A percentile compares a stretch with the other conserved stretches of the same genome.
phyloP scores from a whole-genome alignment of 1,140 invertebrate species.

The Carposina sasakii region DNA sequence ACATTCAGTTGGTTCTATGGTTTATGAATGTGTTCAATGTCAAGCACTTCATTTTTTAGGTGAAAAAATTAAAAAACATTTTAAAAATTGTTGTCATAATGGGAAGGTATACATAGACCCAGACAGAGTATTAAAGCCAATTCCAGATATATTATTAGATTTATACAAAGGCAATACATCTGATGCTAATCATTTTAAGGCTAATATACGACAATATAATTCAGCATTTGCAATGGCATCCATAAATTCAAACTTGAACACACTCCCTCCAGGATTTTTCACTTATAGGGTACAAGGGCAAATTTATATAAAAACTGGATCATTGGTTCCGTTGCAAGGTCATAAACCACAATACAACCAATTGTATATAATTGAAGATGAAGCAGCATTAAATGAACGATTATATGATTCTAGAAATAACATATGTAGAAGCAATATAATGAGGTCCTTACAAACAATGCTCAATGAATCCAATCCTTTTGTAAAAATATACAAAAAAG shows the following conservation, averaged over 20 bases:
- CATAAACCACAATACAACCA: slow-evolving; percentile 29
- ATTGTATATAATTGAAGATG: slow-evolving; percentile 30
- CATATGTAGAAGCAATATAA: too few species aligned
- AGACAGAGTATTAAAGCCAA: slow-evolving; percentile 23
- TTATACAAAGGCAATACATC: slow-evolving; percentile 29
- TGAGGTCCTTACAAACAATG: slow-evolving; percentile 28
- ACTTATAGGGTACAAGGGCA: slow-evolving; percentile 30
- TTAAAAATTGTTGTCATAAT: slow-evolving; percentile 31
- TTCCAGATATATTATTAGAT: slow-evolving; percentile 31
- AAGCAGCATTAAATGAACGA: slow-evolving; percentile 27
- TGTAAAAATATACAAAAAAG: slow-evolving; percentile 26
- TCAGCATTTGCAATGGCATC: slow-evolving; percentile 29
- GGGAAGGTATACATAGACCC: slow-evolving; percentile 24
- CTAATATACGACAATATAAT: slow-evolving; percentile 26
- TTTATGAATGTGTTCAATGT: slow-evolving; percentile 27
- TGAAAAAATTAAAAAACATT: slow-evolving; percentile 28
- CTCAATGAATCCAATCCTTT: slow-evolving; percentile 27
- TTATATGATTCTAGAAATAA: slow-evolving; percentile 30
- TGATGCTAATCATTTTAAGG: slow-evolving; percentile 29
- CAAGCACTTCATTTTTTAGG: slow-evolving; percentile 26
- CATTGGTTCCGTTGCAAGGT: slow-evolving; percentile 19
- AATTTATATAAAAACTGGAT: slow-evolving; percentile 26
- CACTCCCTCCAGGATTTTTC: slow-evolving; percentile 23
- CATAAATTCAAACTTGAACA: slow-evolving; percentile 29
- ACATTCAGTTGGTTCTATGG: slow-evolving; percentile 28